Base-by-base conservation (phyloP, 2,113 vertebrate genomes). In the Chrysemys picta region DNA sequence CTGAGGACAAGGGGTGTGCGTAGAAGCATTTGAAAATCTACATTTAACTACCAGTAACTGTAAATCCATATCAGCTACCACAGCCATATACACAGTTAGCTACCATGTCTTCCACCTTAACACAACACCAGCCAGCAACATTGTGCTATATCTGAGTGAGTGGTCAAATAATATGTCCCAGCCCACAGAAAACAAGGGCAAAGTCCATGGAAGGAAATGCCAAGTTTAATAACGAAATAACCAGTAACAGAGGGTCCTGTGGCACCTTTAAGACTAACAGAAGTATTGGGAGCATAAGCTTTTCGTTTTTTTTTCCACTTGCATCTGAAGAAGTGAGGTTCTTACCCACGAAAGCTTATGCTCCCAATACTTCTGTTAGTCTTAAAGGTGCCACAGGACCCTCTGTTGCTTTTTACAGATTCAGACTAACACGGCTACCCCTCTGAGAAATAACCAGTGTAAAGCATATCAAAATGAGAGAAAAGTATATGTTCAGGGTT, bases 201-300 rank as follows among this genome's bases (percentile, higher is more conserved):
- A 85, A 91, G 54, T 75, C 50, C 89, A 84, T 42, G 87, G 69
- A 75, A 91, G 82, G 65, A 96, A 97, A 90, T 31, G 62, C 83
- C 29, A 57, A 0, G 47, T 79, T 87, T 82, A 78, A 78, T 29
- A 79, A 50, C 16, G 5, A 45, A 50, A n/a, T 78, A 94, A 17
- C 11, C 80, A 85, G 14, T 93, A 42, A 42, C 42, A 42, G 42
- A 42, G 42, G 42, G 42, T 42, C 42, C 42, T 42, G 42, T 42
- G 42, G 42, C 42, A 42, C 42, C 42, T 42, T 42, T 42, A 42
- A 42, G 42, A 42, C 42, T 42, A 42, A 42, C 42, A 42, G 42
- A 42, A 42, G 42, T 42, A 42, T 42, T 42, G 42, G 42, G 42
- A 42, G 42, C 42, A 42, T 42, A 42, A 42, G 42, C 42, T 42